A percentile compares a stretch with the other conserved stretches of the same genome.
Conservation (phyloP, 1,140 invertebrate species). For the Drosophila rhopaloa region DNA sequence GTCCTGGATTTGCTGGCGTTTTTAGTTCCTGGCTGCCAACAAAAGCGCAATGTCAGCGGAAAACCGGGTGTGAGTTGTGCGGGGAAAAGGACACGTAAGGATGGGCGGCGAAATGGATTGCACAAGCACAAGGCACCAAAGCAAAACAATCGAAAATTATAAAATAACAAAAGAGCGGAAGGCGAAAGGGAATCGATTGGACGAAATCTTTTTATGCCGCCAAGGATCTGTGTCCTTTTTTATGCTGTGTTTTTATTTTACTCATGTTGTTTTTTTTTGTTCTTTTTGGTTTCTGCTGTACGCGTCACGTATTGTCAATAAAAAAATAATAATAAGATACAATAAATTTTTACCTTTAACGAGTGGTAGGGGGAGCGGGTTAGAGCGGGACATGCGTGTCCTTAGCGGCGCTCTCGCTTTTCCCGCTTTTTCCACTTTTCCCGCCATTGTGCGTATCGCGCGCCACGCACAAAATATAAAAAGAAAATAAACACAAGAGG, state of each 20-base stretch:
- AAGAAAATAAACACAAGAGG: slow-evolving; percentile 73
- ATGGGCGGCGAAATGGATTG: slow-evolving; percentile 26
- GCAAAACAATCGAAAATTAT: slow-evolving; percentile 82
- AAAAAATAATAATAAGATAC: slow-evolving; percentile 84
- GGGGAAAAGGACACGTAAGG: not conserved
- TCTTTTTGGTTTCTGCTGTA: slow-evolving; percentile 69
- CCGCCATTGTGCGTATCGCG: slow-evolving; percentile 58
- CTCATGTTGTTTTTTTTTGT: slow-evolving; percentile 6
- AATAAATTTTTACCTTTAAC: slow-evolving; percentile 84
- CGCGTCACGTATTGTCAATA: slow-evolving; percentile 84
- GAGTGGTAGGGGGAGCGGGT: slow-evolving; percentile 39
- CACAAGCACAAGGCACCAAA: slow-evolving; percentile 56
- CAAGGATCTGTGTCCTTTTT: slow-evolving; percentile 61
- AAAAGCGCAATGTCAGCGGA: slow-evolving; percentile 73
- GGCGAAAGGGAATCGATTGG: slow-evolving; percentile 60
- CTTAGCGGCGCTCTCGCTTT: slow-evolving; percentile 18
- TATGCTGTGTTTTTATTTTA: slow-evolving; percentile 12
- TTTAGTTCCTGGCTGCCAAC: slow-evolving; percentile 42
- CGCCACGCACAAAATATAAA: slow-evolving; percentile 75
- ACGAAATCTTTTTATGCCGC: slow-evolving; percentile 70
- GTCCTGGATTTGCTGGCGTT: slow-evolving; percentile 30
- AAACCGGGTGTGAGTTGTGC: slow-evolving; percentile 4
- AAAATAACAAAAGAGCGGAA: slow-evolving; percentile 74
- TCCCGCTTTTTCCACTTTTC: slow-evolving; percentile 24
- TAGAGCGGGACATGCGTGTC: slow-evolving; percentile 63